Evolutionary conservation across 2,888 invertebrate genomes (phyloP), one percentile per base, ranked within the genome.

Genomic region (Spilosoma lubricipeda): DNA sequence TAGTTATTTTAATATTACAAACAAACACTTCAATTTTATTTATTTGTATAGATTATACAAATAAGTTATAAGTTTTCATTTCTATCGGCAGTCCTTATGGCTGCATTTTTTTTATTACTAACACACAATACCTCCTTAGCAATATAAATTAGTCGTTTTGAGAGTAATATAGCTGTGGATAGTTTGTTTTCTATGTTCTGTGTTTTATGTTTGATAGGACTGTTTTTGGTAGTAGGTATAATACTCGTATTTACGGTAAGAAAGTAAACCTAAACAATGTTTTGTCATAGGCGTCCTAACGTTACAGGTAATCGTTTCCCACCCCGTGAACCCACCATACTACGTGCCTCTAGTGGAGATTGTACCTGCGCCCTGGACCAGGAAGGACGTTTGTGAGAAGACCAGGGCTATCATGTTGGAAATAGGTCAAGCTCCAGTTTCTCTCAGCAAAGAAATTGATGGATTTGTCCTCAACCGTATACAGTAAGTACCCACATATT

Each of bases 301-400:
- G 18, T 56, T 73, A 68, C 96, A 98, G 95, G 96, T 98, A 48
- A 96, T 98, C 70, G 98, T 99, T 23, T 98, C 98, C 0, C 99
- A 99, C 94, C 99, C 99, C 92, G 98, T 99, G 3, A 99, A 99
- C 92, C 99, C 99, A 9, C 99, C 99, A 0, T 99, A 99, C 92
- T 99, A 99, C 90, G 98, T 99, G 39, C 99, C 99, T 0, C 94
- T 99, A 67, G 98, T 99, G 1, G 99, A 99, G 95, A 96, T 99
- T 23, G 98, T 99, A 0, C 99, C 99, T 0, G 98, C 99, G 0
- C 98, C 99, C 8, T 99, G 99, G 98, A 99, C 99, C 0, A 97
- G 97, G 71, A 96, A 97, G 0, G 97, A 97, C 78, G 97, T 98
- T 18, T 96, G 98, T 0, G 94, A 95, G 67, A 97, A 97, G 90